Percentiles rank a stretch among this genome's conserved stretches.
These are phyloP conservation scores for Branchellion lobata DNA, from an alignment of 2,888 invertebrate genomes.

Conservation along the genomic window DNA sequence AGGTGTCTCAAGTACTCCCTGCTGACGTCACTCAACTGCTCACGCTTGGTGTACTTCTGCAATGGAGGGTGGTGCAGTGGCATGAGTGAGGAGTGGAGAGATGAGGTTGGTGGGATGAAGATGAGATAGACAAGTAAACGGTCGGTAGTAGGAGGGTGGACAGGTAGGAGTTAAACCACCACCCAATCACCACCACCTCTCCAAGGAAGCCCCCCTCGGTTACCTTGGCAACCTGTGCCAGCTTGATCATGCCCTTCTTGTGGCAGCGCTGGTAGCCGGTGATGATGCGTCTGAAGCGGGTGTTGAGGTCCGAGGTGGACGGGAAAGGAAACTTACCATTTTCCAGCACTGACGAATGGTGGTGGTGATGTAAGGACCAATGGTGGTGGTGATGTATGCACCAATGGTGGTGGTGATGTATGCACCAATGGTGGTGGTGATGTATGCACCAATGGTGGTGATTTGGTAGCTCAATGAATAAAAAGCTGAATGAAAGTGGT, in stretches of 20 bases:
- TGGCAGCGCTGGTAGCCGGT: conserved; percentile 92
- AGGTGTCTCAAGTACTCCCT: conserved; percentile 35
- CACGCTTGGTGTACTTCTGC: conserved; percentile 44
- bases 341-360: conserved; percentile 49
- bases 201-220: neutral
- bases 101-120: no score
- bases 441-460: neutral
- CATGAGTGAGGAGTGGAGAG: neutral
- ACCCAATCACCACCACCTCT: neutral
- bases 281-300: conserved; percentile 84
- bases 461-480: no score
- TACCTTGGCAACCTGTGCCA: conserved; percentile 70
- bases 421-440: neutral
- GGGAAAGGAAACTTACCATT: conserved; percentile 61
- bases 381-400: neutral
- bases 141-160: no score
- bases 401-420: neutral
- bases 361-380: neutral
- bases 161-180: no score
- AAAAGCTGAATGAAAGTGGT: no score
- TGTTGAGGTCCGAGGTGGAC: conserved; percentile 80
- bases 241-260: conserved; percentile 70
- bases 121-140: no score
- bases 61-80: neutral
- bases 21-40: conserved; percentile 45